Evolutionary conservation across 2,113 vertebrate genomes (phyloP).

Genomic region (Tympanuchus pallidicinctus): DNA sequence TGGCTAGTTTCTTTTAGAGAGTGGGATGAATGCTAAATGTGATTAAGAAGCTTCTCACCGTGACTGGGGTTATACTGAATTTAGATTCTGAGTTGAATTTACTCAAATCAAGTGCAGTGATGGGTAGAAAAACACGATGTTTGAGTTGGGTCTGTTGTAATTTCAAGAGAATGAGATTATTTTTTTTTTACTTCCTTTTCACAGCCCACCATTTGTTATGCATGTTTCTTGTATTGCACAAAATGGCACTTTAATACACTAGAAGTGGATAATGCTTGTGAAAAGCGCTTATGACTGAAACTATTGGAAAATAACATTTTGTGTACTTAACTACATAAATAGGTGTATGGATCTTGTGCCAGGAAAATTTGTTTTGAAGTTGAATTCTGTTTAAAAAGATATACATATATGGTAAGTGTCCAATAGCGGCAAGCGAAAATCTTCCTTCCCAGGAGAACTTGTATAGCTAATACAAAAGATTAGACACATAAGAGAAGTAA

Average conservation of each 20-base stretch:
- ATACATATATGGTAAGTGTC: neutral
- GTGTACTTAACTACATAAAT: neutral
- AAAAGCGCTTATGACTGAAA: neutral
- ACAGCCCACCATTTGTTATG: neutral
- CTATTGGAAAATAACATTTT: conserved; percentile 6
- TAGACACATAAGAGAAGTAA: neutral
- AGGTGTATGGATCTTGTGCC: neutral
- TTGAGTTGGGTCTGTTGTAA: neutral
- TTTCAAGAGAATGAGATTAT: neutral
- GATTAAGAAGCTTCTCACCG: neutral
- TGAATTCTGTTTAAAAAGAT: neutral
- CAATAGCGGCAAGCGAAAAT: neutral
- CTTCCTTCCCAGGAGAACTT: neutral
- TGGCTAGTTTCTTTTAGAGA: neutral
- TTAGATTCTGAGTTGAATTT: neutral
- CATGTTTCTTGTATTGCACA: neutral
- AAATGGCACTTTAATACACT: neutral
- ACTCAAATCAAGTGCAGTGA: neutral
- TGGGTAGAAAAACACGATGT: neutral
- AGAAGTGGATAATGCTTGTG: neutral
- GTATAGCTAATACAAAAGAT: neutral
- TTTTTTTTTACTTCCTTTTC: neutral
- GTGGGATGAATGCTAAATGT: neutral
- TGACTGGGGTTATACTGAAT: neutral
- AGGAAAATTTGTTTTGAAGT: neutral